These are phyloP conservation scores for Semnopithecus entellus DNA, from an alignment of 2,113 vertebrate species.

Conservation along the genomic window DNA sequence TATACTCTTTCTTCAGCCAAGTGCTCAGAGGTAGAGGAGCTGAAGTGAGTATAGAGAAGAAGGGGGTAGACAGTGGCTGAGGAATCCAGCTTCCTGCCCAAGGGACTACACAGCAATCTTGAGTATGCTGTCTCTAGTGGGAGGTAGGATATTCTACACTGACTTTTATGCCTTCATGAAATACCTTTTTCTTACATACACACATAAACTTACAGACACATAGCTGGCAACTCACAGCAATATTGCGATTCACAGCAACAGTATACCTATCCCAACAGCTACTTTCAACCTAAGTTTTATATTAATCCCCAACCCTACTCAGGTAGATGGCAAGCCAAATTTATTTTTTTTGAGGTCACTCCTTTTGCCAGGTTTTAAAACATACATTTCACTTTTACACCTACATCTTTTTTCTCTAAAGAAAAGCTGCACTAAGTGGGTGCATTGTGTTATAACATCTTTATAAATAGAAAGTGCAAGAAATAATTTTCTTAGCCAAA, in stretches of 20 bases:
- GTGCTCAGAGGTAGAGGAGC: conserved; percentile 74
- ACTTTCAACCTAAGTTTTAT: neutral
- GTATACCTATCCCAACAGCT: neutral
- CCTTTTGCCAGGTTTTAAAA: conserved; percentile 22
- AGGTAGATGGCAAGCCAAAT: neutral
- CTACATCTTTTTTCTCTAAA: conserved; percentile 19
- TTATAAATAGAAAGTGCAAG: conserved; percentile 78
- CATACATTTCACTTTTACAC: conserved; percentile 25
- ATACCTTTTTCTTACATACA: conserved; percentile 8
- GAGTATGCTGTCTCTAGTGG: conserved; percentile 23
- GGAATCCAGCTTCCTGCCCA: neutral
- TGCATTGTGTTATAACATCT: conserved; percentile 53
- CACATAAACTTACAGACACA: neutral
- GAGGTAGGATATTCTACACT: conserved; percentile 60
- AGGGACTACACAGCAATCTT: neutral
- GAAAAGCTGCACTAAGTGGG: conserved; percentile 49
- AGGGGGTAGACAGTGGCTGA: neutral
- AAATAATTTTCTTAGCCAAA: conserved; percentile 54
- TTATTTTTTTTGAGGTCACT: conserved; percentile 22
- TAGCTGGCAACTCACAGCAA: neutral
- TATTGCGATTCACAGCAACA: conserved; percentile 1
- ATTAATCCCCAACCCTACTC: neutral
- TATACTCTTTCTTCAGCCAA: conserved; percentile 51
- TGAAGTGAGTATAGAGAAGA: conserved; percentile 37
- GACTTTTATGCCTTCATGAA: neutral